Evolutionary conservation across 2,797 vertebrate genomes (phyloP), one percentile per base, ranked within the genome.

Genomic region (Adelosebastes latens): DNA sequence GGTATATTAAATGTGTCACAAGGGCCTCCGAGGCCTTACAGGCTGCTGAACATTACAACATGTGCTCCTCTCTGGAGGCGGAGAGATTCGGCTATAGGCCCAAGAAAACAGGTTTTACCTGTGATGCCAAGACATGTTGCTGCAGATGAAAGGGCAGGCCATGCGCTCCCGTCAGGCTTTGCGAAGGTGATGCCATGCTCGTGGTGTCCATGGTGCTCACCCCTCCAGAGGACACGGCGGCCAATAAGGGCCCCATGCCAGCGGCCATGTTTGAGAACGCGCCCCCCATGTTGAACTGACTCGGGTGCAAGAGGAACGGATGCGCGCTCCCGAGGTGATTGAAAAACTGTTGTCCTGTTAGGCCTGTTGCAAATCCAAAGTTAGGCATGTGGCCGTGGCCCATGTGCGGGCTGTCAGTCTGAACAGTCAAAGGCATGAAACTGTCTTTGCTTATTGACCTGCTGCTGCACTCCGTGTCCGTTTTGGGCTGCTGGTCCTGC

Each of bases 251-350:
- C 9, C 96, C 97, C 97, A 99, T 98, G 39, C 97, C 98, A 2
- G 97, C 97, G 1, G 97, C 97, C 98, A 99, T 98, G 86, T 97
- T 96, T 78, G 98, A 97, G 95, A 99, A 99, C 3, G 98, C 97
- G 0, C 97, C 96, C n/a, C 98, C 98, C 97, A 99, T 98, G 91
- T 97, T 97, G 87, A 99, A 99, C 96, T 99, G 98, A 78, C 98
- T 79, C 3, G 98, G 98, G 93, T 99, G 98, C 87, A 99, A 92
- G 72, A 99, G 97, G 67, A 99, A 96, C 2, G 98, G 98, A 71
- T 98, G 98, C 75, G 97, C 96, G 3, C 96, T 96, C 53, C 96
- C 96, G 65, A 98, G 81, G 18, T 97, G 97, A 91, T 95, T 97
- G 94, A 99, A 99, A 96, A 99, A 99, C 94, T 97, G 98, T 88